Percentiles rank a stretch among this genome's conserved stretches.
Conservation (phyloP, 1,140 invertebrate species). For the Pemphigus obesinymphae region DNA sequence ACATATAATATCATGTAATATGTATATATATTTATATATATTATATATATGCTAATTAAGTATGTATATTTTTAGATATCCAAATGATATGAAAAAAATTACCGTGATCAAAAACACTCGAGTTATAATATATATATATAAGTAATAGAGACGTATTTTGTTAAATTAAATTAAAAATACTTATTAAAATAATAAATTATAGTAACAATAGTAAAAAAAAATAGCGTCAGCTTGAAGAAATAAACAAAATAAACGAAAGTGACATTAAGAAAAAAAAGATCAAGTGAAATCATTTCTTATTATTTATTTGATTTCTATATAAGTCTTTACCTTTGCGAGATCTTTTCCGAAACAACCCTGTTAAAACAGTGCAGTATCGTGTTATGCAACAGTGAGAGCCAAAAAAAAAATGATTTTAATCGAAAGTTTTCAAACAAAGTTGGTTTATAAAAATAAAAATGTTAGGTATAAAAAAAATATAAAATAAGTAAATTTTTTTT, state of each 20-base stretch:
- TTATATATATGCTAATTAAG: not conserved
- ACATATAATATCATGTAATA: too few relatives aligned
- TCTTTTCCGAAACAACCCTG: conserved; percentile 89
- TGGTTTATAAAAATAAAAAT: not conserved
- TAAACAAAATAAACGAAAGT: conserved; percentile 40
- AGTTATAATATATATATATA: too few relatives aligned
- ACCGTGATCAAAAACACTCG: conserved; percentile 17
- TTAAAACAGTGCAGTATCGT: conserved; percentile 49
- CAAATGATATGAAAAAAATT: not conserved
- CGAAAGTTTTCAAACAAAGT: conserved; percentile 20
- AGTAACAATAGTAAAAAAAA: not conserved
- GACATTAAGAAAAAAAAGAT: conserved; percentile 31
- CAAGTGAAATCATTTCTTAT: conserved; percentile 48
- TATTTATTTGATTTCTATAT: conserved; percentile 44
- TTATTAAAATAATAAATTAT: not conserved
- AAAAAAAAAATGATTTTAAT: conserved; percentile 41
- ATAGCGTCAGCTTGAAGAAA: conserved; percentile 37
- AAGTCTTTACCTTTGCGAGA: conserved; percentile 60
- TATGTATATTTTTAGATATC: not conserved
- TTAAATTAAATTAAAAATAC: not conserved
- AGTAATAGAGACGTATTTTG: not conserved
- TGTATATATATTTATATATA: too few relatives aligned
- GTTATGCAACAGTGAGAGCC: conserved; percentile 47
- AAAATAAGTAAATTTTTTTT: not conserved
- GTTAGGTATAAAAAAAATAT: not conserved